Conservation (phyloP, 1,140 invertebrate species). For the Diorhabda sublineata region DNA sequence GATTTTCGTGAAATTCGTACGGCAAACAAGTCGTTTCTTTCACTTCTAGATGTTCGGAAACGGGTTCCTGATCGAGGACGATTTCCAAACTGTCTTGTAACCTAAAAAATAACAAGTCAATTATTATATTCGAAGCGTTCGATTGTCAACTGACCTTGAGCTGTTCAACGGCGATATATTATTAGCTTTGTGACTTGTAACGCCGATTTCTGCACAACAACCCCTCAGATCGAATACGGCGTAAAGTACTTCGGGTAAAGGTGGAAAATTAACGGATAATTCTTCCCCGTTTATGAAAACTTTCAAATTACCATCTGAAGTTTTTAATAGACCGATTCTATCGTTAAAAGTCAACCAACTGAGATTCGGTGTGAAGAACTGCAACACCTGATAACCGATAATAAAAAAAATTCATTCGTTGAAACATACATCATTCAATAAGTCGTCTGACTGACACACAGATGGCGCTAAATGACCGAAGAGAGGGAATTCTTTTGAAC, state of each 20-base stretch:
- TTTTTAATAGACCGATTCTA: constrained; percentile 63
- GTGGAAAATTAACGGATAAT: constrained; percentile 51
- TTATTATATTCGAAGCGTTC: neutral
- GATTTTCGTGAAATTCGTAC: constrained; percentile 34
- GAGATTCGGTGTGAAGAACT: constrained; percentile 67
- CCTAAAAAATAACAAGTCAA: constrained; percentile 23
- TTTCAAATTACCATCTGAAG: constrained; percentile 55
- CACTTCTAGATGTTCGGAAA: constrained; percentile 41
- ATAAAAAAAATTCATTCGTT: too few relatives aligned
- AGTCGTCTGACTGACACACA: too few relatives aligned
- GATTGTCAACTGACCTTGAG: constrained; percentile 16
- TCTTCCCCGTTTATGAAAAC: constrained; percentile 75
- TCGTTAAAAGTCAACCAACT: constrained; percentile 76
- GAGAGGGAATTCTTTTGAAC: too few relatives aligned
- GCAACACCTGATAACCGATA: constrained; percentile 46
- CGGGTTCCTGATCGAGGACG: constrained; percentile 54
- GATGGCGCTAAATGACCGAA: too few relatives aligned
- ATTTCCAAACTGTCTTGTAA: constrained; percentile 62
- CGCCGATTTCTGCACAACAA: constrained; percentile 39
- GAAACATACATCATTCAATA: too few relatives aligned
- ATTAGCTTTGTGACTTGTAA: constrained; percentile 42
- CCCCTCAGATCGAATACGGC: constrained; percentile 41
- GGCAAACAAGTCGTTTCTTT: constrained; percentile 11
- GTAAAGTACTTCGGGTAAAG: constrained; percentile 37
- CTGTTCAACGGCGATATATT: constrained; percentile 58